A percentile compares a stretch with the other conserved stretches of the same genome.
These are phyloP conservation scores for Bos indicus DNA, from an alignment of 2,113 vertebrate species.

Conservation along the genomic window DNA sequence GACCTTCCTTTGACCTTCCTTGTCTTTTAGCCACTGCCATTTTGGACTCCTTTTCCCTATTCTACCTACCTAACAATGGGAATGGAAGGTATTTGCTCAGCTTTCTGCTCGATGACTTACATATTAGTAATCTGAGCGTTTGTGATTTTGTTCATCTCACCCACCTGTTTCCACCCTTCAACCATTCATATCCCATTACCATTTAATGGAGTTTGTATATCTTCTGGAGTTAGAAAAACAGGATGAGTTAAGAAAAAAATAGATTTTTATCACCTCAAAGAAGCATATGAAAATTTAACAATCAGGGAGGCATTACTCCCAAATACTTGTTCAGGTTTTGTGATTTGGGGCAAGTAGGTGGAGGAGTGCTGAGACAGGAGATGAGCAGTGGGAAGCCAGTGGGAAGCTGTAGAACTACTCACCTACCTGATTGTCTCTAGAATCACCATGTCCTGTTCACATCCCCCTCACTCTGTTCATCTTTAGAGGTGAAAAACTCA, in stretches of 20 bases:
- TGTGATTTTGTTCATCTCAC: not conserved
- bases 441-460: not conserved
- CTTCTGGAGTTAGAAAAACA: not conserved
- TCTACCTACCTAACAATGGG: not conserved
- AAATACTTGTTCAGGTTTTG: not conserved
- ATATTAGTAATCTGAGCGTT: slow-evolving; percentile 39
- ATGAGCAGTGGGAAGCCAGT: not conserved
- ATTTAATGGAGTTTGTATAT: not conserved
- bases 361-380: not conserved
- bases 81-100: not conserved
- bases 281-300: not conserved
- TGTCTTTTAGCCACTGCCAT: too few species aligned
- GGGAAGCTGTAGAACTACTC: not conserved
- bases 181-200: not conserved
- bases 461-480: not conserved
- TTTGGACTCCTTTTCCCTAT: too few species aligned
- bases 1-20: too few species aligned
- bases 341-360: not conserved
- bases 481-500: not conserved
- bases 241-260: not conserved
- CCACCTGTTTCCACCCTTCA: slow-evolving; percentile 7
- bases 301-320: not conserved
- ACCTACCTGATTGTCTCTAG: not conserved
- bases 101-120: not conserved
- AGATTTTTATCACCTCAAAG: not conserved